phyloP scores from a whole-genome alignment of 2,797 vertebrate species.

The Salarias fasciatus region DNA sequence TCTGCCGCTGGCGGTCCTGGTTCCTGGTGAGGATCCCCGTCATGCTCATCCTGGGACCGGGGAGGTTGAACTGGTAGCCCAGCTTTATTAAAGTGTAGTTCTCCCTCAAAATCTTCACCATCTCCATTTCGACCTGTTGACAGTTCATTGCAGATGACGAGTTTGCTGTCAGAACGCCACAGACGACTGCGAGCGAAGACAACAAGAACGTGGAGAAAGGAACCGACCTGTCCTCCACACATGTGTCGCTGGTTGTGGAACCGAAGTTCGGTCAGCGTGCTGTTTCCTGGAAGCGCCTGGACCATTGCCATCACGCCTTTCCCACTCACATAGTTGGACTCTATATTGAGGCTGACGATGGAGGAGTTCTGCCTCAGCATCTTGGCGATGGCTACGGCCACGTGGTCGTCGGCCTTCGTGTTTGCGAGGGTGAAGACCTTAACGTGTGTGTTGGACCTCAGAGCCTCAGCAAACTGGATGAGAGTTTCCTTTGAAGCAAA shows the following conservation, averaged over 20 bases:
- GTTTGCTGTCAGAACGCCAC: not conserved
- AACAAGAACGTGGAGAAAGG: not conserved
- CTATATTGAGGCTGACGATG: conserved; percentile 91
- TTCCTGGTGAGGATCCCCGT: conserved; percentile 96
- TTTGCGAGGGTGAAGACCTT: conserved; percentile 92
- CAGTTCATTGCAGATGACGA: not conserved
- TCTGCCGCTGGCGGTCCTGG: conserved; percentile 96
- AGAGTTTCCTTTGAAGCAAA: conserved; percentile 83
- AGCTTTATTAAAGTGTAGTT: conserved; percentile 93
- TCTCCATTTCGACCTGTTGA: conserved; percentile 94
- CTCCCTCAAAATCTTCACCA: conserved; percentile 92
- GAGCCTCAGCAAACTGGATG: conserved; percentile 89
- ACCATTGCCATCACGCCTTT: conserved; percentile 93
- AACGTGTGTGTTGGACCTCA: conserved; percentile 89
- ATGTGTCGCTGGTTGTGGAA: conserved; percentile 97
- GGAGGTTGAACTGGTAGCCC: conserved; percentile 96
- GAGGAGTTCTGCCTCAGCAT: conserved; percentile 89
- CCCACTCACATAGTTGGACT: conserved; percentile 96
- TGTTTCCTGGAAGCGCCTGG: conserved; percentile 87
- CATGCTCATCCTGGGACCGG: conserved; percentile 97
- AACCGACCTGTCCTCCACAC: conserved; percentile 77
- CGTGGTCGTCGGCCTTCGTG: conserved; percentile 90
- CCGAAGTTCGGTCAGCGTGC: conserved; percentile 91
- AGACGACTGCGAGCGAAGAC: not conserved
- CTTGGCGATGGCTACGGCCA: conserved; percentile 89